Evolutionary conservation across 2,113 vertebrate species (phyloP).

Genomic region (Casuarius casuarius): DNA sequence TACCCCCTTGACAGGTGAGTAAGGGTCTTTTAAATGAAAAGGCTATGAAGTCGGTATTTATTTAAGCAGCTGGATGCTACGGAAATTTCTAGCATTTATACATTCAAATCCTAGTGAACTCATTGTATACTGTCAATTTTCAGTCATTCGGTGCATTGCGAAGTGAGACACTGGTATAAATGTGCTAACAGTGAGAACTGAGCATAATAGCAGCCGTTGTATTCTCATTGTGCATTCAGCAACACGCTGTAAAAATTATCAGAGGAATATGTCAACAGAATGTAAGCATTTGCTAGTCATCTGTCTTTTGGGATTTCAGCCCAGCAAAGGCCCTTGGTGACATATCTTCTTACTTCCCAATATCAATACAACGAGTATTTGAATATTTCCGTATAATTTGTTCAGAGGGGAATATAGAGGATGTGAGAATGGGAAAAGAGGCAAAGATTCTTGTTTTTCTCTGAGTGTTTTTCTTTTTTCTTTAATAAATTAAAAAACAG

Average conservation of each 20-base stretch:
- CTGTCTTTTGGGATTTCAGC: slow-evolving; percentile 51
- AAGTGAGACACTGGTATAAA: background rate
- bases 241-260: slow-evolving; percentile 16
- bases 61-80: slow-evolving; percentile 1
- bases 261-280: slow-evolving; percentile 33
- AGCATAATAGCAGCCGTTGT: slow-evolving; percentile 24
- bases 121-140: background rate
- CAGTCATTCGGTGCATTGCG: background rate
- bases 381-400: slow-evolving; percentile 37
- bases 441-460: background rate
- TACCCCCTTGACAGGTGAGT: background rate
- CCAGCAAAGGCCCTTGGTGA: background rate
- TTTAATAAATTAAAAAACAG: background rate
- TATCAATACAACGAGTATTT: slow-evolving; percentile 27
- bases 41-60: background rate
- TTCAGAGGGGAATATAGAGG: background rate
- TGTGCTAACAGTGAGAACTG: background rate
- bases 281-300: slow-evolving; percentile 45
- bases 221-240: background rate
- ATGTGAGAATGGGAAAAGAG: background rate
- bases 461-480: fast-evolving
- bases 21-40: background rate
- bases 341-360: background rate
- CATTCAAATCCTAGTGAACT: background rate
- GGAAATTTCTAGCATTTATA: background rate